A percentile compares a stretch with the other conserved stretches of the same genome.
Evolutionary conservation across 2,888 invertebrate genomes (phyloP).

Genomic region (Drosophila maculinotata): DNA sequence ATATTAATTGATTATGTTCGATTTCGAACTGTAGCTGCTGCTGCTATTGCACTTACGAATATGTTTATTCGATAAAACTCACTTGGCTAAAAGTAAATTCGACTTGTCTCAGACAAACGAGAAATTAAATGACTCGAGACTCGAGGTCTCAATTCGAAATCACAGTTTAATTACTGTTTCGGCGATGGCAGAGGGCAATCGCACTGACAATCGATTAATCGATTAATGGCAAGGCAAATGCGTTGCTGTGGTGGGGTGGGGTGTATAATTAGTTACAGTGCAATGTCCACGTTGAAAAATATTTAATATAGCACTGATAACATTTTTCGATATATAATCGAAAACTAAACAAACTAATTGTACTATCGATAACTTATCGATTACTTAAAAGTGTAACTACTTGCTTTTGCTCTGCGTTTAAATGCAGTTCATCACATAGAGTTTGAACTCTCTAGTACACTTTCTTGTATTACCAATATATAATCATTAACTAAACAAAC

Average conservation of each 20-base stretch:
- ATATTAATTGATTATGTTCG: slow-evolving; percentile 69
- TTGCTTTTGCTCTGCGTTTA: neutral
- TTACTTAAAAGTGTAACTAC: neutral
- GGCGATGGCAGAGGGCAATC: slow-evolving; percentile 5
- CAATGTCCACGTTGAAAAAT: neutral
- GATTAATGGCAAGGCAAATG: too few species aligned
- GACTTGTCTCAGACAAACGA: neutral
- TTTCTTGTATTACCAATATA: neutral
- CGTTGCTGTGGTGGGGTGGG: neutral
- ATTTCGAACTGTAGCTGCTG: slow-evolving; percentile 4
- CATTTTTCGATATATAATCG: too few species aligned
- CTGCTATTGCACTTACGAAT: slow-evolving; percentile 19
- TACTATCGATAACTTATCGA: neutral
- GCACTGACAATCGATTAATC: slow-evolving; percentile 25
- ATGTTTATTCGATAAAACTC: slow-evolving; percentile 6
- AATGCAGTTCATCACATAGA: neutral
- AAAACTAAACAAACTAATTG: too few species aligned
- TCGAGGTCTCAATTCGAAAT: slow-evolving; percentile 6
- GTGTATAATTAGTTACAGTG: slow-evolving; percentile 10
- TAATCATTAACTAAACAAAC: neutral
- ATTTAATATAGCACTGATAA: too few species aligned
- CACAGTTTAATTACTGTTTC: slow-evolving; percentile 15
- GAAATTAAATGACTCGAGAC: slow-evolving; percentile 8
- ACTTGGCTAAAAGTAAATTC: slow-evolving; percentile 17
- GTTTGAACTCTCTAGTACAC: neutral